Evolutionary conservation across 2,797 vertebrate genomes (phyloP).

Genomic region (Cuniculus paca): DNA sequence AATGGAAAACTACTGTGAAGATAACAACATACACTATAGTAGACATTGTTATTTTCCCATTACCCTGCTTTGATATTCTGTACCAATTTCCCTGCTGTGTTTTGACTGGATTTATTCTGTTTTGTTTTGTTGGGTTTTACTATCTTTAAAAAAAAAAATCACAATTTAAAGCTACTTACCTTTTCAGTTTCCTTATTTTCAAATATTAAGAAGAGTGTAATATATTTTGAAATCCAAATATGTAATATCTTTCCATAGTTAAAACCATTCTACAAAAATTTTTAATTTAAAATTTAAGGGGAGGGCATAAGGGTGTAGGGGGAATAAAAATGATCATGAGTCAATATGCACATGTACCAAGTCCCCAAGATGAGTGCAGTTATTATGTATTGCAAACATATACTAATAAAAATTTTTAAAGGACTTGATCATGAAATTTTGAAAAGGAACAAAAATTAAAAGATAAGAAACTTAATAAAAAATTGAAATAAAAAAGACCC

Average conservation of each 20-base stretch:
- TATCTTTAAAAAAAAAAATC: too few species aligned
- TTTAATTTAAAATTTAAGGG: background rate
- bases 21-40: too few species aligned
- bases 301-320: background rate
- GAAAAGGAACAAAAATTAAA: background rate
- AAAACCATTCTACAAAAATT: background rate
- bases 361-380: background rate
- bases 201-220: background rate
- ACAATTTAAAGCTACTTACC: background rate
- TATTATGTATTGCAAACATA: background rate
- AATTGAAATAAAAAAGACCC: background rate
- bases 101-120: too few species aligned
- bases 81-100: too few species aligned
- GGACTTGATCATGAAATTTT: background rate
- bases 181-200: background rate
- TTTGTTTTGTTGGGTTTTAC: too few species aligned
- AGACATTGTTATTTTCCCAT: too few species aligned
- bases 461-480: background rate
- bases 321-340: background rate
- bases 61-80: too few species aligned
- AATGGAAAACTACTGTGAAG: too few species aligned
- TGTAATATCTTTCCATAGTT: background rate
- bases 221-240: background rate
- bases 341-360: background rate
- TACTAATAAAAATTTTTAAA: background rate